Evolutionary conservation across 2,113 vertebrate genomes (phyloP).

Genomic region (Myiagra hebetior): DNA sequence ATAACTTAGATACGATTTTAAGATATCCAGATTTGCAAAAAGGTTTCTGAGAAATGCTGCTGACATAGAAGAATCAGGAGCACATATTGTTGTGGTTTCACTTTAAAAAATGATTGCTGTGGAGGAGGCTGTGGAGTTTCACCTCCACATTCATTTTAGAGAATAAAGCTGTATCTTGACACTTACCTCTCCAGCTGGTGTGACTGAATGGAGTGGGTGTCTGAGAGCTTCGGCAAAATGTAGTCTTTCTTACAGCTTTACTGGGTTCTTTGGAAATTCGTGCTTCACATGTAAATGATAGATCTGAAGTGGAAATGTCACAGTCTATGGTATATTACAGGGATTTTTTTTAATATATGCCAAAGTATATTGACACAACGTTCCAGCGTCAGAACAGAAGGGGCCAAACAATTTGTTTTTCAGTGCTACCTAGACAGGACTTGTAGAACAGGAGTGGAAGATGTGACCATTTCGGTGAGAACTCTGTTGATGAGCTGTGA

Average conservation of each 20-base stretch:
- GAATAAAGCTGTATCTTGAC: conserved; percentile 69
- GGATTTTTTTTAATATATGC: conserved; percentile 63
- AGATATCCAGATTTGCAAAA: conserved; percentile 66
- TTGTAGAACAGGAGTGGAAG: conserved; percentile 11
- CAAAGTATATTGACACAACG: conserved; percentile 54
- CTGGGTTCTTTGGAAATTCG: conserved; percentile 57
- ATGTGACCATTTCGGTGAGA: neutral
- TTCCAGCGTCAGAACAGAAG: conserved; percentile 48
- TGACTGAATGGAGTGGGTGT: conserved; percentile 66
- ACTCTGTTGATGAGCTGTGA: neutral
- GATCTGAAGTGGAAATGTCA: conserved; percentile 62
- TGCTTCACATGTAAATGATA: conserved; percentile 65
- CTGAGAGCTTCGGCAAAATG: conserved; percentile 52
- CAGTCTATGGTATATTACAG: conserved; percentile 55
- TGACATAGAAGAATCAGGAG: conserved; percentile 56
- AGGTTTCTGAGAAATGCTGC: conserved; percentile 63
- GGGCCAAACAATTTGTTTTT: conserved; percentile 52
- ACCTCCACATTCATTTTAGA: conserved; percentile 61
- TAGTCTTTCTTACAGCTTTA: conserved; percentile 61
- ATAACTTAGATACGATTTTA: conserved; percentile 23
- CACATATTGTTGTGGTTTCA: conserved; percentile 28
- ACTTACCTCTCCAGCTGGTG: conserved; percentile 63
- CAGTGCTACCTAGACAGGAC: conserved; percentile 33
- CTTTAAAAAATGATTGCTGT: conserved; percentile 37
- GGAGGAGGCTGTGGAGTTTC: conserved; percentile 37